phyloP scores from a whole-genome alignment of 2,888 invertebrate genomes.

The Cerastis leucographa region DNA sequence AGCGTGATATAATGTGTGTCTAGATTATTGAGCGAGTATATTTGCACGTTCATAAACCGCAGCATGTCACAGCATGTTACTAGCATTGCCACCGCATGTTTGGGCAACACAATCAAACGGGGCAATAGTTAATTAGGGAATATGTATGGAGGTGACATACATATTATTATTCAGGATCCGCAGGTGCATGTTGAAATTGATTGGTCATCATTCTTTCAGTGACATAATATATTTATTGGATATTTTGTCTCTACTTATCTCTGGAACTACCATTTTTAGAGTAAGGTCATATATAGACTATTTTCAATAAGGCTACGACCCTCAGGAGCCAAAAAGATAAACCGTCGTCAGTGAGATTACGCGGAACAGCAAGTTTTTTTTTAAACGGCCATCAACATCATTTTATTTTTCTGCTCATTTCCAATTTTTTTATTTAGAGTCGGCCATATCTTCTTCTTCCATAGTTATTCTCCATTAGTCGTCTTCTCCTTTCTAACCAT shows the following conservation, averaged over 20 bases:
- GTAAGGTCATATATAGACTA: neutral
- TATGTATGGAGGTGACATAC: neutral
- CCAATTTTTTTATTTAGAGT: neutral
- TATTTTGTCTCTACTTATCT: neutral
- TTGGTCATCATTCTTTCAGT: neutral
- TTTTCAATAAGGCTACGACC: neutral
- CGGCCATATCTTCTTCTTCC: neutral
- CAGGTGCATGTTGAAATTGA: neutral
- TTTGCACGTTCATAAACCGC: constrained; percentile 1
- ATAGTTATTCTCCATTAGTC: neutral
- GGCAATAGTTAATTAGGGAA: neutral
- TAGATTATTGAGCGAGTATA: neutral
- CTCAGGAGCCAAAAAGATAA: neutral
- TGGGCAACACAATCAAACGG: constrained; percentile 3
- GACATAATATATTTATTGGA: neutral
- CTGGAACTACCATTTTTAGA: neutral
- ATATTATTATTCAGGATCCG: neutral
- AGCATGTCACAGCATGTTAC: constrained; percentile 10
- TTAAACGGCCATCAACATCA: neutral
- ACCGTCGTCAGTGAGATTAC: neutral
- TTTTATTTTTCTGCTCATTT: neutral
- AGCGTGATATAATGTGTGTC: neutral
- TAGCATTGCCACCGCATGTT: constrained; percentile 2
- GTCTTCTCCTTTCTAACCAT: neutral
- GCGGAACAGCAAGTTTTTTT: neutral